Percentiles rank a stretch among this genome's conserved stretches.
Evolutionary conservation across 2,888 invertebrate species (phyloP).

Genomic region (Eilema caniola): DNA sequence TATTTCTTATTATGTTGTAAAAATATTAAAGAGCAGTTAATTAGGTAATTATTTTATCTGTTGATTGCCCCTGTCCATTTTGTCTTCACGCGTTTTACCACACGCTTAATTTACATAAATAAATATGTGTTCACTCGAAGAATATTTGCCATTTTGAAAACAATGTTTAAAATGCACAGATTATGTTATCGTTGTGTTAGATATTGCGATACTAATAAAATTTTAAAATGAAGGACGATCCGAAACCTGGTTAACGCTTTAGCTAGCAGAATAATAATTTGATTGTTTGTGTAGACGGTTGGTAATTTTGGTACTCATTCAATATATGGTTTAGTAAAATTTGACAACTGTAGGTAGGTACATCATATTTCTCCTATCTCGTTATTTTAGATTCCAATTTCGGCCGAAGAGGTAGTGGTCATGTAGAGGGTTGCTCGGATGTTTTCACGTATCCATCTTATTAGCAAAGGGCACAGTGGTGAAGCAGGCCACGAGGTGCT

Average conservation of each 20-base stretch:
- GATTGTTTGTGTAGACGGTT: neutral
- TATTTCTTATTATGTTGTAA: too few species aligned
- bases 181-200: slow-evolving; percentile 4
- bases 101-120: slow-evolving; percentile 7
- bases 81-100: neutral
- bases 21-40: neutral
- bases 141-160: neutral
- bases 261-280: slow-evolving; percentile 1
- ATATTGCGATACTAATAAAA: neutral
- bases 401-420: too few species aligned
- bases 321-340: neutral
- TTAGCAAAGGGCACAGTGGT: too few species aligned
- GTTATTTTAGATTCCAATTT: too few species aligned
- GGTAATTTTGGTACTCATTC: neutral
- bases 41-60: neutral
- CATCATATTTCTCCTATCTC: neutral
- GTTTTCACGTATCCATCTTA: too few species aligned
- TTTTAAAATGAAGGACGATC: neutral
- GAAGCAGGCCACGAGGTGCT: too few species aligned
- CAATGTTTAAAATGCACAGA: neutral
- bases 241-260: neutral
- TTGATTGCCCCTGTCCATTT: neutral
- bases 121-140: neutral
- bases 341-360: neutral
- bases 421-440: too few species aligned